Percentiles rank a stretch among this genome's conserved stretches.
Evolutionary conservation across 2,113 vertebrate genomes (phyloP).

Genomic region (Seriola rivoliana): DNA sequence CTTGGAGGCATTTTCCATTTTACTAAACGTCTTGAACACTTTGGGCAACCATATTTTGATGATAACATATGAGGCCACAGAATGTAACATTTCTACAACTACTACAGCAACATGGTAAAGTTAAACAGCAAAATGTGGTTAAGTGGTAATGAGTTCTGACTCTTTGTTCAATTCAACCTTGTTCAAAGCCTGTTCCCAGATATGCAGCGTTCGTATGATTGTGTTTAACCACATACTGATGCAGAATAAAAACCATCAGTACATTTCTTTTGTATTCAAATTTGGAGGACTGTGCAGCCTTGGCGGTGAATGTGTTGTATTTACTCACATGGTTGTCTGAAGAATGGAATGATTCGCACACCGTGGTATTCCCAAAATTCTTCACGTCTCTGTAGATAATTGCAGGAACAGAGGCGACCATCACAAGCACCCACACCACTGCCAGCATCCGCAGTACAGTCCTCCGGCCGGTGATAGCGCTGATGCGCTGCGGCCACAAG

Average conservation of each 20-base stretch:
- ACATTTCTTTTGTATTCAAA: too few relatives aligned
- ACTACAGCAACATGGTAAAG: too few relatives aligned
- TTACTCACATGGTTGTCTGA: slow-evolving; percentile 69
- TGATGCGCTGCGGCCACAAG: slow-evolving; percentile 83
- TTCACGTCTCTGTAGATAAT: slow-evolving; percentile 82
- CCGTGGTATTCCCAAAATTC: rapidly evolving
- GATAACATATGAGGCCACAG: too few relatives aligned
- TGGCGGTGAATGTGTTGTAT: neutral
- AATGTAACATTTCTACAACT: too few relatives aligned
- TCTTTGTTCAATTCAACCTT: too few relatives aligned
- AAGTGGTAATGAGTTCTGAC: too few relatives aligned
- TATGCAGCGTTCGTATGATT: too few relatives aligned
- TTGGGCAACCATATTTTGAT: too few relatives aligned
- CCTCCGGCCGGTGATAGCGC: slow-evolving; percentile 67
- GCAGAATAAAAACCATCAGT: neutral
- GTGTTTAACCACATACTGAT: neutral
- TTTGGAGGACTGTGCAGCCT: neutral
- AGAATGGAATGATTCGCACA: slow-evolving; percentile 80
- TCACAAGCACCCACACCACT: slow-evolving; percentile 81
- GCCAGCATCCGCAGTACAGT: slow-evolving; percentile 77
- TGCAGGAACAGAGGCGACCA: slow-evolving; percentile 84
- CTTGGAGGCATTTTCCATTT: too few relatives aligned
- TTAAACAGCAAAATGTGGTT: too few relatives aligned
- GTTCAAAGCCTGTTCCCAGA: neutral
- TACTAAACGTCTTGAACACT: too few relatives aligned